Percentiles rank a stretch among this genome's conserved stretches.
Conservation (phyloP, 2,888 invertebrate species). For the Deroplatys truncata region DNA sequence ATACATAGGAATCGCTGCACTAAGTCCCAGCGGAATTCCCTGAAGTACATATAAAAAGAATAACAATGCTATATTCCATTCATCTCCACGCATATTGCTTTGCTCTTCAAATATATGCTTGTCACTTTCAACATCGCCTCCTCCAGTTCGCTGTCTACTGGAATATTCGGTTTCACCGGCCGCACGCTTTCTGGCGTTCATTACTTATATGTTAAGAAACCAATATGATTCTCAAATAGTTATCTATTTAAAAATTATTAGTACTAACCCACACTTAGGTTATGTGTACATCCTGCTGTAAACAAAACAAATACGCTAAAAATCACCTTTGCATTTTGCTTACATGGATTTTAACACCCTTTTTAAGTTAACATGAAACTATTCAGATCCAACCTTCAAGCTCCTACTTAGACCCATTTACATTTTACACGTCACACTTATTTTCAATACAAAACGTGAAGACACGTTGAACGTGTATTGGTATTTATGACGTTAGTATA, state of each 20-base stretch:
- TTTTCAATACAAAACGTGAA: neutral
- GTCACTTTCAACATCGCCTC: neutral
- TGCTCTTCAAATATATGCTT: neutral
- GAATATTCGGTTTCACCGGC: neutral
- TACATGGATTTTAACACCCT: too few relatives aligned
- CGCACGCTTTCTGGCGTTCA: neutral
- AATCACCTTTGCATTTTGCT: too few relatives aligned
- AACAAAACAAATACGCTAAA: neutral
- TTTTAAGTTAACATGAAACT: too few relatives aligned
- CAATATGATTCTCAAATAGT: too few relatives aligned
- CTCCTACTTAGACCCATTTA: neutral
- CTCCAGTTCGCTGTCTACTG: neutral
- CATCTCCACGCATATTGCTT: constrained; percentile 56
- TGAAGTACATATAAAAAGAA: constrained; percentile 91
- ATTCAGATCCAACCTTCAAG: too few relatives aligned
- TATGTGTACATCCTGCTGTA: neutral
- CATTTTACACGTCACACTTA: neutral
- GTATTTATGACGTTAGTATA: neutral
- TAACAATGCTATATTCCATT: constrained; percentile 76
- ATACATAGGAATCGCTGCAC: constrained; percentile 92
- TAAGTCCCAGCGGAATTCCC: constrained; percentile 92
- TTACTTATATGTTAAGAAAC: neutral
- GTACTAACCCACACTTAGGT: neutral
- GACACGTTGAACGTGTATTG: neutral
- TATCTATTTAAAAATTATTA: too few relatives aligned